Percentiles rank a stretch among this genome's conserved stretches.
These are phyloP conservation scores for Zoanthus solanderi DNA, from an alignment of 92 coral and sea anemone genomes.

Conservation along the genomic window DNA sequence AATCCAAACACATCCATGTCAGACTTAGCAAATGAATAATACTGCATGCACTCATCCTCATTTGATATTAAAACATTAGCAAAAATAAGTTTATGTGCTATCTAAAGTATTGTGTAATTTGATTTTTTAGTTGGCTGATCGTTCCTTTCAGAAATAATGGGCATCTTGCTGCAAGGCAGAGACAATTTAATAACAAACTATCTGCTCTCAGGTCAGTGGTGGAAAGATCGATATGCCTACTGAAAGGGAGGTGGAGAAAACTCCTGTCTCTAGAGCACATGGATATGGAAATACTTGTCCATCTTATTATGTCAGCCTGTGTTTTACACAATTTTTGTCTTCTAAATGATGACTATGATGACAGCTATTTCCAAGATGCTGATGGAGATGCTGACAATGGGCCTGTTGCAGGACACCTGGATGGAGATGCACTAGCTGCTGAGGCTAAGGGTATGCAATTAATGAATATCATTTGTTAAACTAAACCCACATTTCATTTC, in stretches of 20 bases:
- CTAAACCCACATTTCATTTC: too few relatives aligned
- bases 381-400: constrained; percentile 32
- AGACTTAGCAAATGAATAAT: too few relatives aligned
- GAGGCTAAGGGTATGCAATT: constrained; percentile 51
- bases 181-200: constrained; percentile 49
- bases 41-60: too few relatives aligned
- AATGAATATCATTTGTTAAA: constrained; percentile 49
- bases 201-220: constrained; percentile 60
- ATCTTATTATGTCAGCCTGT: constrained; percentile 64
- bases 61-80: too few relatives aligned
- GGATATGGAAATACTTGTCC: constrained; percentile 51
- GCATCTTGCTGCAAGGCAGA: constrained; percentile 56
- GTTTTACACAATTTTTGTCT: constrained; percentile 75
- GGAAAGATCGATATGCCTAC: constrained; percentile 50
- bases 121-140: constrained; percentile 59
- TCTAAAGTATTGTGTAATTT: not conserved
- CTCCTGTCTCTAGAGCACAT: constrained; percentile 56
- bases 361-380: constrained; percentile 58
- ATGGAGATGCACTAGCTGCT: constrained; percentile 48
- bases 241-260: constrained; percentile 58
- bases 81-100: too few relatives aligned
- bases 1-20: not conserved
- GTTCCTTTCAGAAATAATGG: constrained; percentile 77
- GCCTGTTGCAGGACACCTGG: not conserved
- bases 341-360: constrained; percentile 72